Percentiles rank a stretch among this genome's conserved stretches.
phyloP scores from a whole-genome alignment of 2,797 vertebrate genomes.

The Threskiornis aethiopicus region DNA sequence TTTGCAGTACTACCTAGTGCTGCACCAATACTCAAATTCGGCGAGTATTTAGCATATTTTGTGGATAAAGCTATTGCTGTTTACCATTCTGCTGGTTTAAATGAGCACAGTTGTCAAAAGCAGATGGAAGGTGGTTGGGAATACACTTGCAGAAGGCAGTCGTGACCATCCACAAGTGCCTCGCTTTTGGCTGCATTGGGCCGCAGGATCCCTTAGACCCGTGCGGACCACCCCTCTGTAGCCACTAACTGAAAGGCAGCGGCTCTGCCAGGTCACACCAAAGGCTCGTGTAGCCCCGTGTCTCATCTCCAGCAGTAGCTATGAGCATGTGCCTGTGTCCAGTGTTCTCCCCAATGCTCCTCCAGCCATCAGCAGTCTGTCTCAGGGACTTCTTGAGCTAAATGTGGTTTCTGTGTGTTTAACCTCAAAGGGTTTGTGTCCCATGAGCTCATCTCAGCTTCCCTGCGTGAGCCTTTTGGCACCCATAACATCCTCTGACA shows the following conservation, averaged over 20 bases:
- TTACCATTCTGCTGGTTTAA: neutral
- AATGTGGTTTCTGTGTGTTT: neutral
- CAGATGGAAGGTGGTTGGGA: neutral
- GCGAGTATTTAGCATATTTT: neutral
- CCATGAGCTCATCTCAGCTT: neutral
- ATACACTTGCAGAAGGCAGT: neutral
- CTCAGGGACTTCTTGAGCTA: neutral
- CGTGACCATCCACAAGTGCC: neutral
- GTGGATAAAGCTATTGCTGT: neutral
- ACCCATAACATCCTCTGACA: neutral
- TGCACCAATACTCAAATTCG: neutral
- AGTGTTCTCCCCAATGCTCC: accelerated
- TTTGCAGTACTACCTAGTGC: neutral
- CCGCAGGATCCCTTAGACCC: accelerated
- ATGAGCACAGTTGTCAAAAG: neutral
- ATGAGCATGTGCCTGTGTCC: accelerated
- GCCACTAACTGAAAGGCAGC: accelerated
- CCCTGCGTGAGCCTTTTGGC: neutral
- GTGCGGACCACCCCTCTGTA: neutral
- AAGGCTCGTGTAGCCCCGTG: accelerated
- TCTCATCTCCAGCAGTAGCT: neutral
- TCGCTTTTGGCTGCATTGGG: accelerated
- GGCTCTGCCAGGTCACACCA: neutral
- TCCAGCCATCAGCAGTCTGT: neutral
- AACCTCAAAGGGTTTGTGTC: neutral